These are phyloP conservation scores for Stenopsyche tienmushanensis DNA, from an alignment of 1,140 invertebrate species.

Conservation along the genomic window DNA sequence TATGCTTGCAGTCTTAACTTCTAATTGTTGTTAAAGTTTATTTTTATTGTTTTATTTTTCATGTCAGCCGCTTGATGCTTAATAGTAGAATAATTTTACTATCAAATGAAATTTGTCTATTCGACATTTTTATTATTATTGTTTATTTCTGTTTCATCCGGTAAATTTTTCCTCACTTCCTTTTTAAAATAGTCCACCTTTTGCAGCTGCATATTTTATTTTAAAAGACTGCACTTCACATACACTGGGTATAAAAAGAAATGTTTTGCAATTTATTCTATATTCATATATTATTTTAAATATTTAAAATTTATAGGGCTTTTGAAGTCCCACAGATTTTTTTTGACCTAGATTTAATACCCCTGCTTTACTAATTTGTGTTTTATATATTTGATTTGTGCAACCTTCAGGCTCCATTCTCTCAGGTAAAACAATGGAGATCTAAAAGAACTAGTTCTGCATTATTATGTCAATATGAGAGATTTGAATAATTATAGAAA, in stretches of 20 bases:
- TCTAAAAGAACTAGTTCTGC: conserved; percentile 38
- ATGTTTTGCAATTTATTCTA: neutral
- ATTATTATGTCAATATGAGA: conserved; percentile 37
- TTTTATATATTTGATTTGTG: conserved; percentile 46
- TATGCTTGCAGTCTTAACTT: conserved; percentile 39
- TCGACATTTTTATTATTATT: conserved; percentile 26
- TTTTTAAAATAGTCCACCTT: conserved; percentile 33
- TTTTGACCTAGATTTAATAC: conserved; percentile 19
- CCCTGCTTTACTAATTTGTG: conserved; percentile 42
- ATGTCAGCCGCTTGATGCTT: conserved; percentile 40
- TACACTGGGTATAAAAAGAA: conserved; percentile 6
- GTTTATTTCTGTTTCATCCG: conserved; percentile 18
- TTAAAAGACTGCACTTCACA: conserved; percentile 39
- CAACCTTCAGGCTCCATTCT: conserved; percentile 71
- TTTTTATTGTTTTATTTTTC: conserved; percentile 29
- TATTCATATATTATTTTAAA: conserved; percentile 5
- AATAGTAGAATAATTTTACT: conserved; percentile 37
- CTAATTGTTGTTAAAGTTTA: conserved; percentile 30
- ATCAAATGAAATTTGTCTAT: conserved; percentile 31
- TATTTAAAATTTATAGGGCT: neutral
- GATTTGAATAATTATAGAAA: conserved; percentile 31
- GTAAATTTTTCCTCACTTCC: conserved; percentile 8
- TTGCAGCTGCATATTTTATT: conserved; percentile 37
- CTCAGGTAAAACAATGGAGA: conserved; percentile 62
- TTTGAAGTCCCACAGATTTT: neutral